Evolutionary conservation across 2,888 invertebrate genomes (phyloP), one percentile per base, ranked within the genome.

Genomic region (Rhingia rostrata): DNA sequence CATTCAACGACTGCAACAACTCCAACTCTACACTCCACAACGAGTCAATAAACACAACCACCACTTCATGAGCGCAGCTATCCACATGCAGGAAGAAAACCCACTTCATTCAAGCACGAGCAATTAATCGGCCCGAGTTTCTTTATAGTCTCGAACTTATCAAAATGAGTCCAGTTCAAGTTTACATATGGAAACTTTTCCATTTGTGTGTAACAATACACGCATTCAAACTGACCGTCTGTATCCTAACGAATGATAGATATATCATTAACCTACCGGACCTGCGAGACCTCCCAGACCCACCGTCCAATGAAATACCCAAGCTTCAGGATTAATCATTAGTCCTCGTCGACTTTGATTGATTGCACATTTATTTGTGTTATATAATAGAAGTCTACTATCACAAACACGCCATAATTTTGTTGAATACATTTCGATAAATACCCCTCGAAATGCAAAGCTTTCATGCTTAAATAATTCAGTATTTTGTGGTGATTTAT

Each of bases 81-180:
- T 1, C 12, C 45, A 35, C 7, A 51, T 47, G n/a, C 14, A 51
- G 51, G 22, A 14, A 37, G 56, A 37, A 56, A 41, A 35, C 33
- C 35, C 35, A n/a, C 35, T 54, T 56, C 37, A 56, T 12, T 56
- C 37, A 37, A 22, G 14, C 37, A 37, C 22, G 37, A 37, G 14
- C 49, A 10, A 56, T 56, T 56, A 56, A 56, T 14, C 39, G 56
- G 14, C 35, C 56, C 56, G 14, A 56, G 56, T 39, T 56, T 37
- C 37, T 4, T 14, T 12, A 35, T 54, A 54, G 6, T 12, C 33
- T 35, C 54, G 35, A 54, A 54, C 54, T 12, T 35, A 54, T 35
- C 33, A 53, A 53, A 33, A 6, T 6, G n/a, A 0, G n/a, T 53
- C 33, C 12, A 32, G 53, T 22, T 1, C 22, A 22, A 0, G 14